phyloP scores from a whole-genome alignment of 2,797 vertebrate species.

The Fundulus diaphanus region DNA sequence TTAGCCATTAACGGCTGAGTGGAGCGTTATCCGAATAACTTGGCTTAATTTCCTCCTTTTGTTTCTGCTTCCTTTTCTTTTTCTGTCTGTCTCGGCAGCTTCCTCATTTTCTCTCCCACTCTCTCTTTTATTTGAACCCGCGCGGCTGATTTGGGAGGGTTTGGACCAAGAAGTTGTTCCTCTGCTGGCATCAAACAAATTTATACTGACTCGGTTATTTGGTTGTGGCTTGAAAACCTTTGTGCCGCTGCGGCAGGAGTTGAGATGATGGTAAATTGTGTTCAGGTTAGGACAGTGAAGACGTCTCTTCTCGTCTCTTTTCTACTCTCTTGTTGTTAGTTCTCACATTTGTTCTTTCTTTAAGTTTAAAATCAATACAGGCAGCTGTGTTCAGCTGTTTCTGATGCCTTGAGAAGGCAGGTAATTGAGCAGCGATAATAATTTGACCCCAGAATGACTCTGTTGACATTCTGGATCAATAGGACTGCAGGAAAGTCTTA shows the following conservation, averaged over 20 bases:
- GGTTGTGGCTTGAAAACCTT: constrained; percentile 53
- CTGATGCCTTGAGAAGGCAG: constrained; percentile 32
- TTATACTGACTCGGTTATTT: constrained; percentile 59
- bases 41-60: constrained; percentile 5
- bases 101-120: no score
- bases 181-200: constrained; percentile 62
- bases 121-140: constrained; percentile 43
- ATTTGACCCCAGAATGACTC: constrained; percentile 43
- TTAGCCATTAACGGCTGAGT: constrained; percentile 15
- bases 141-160: constrained; percentile 40
- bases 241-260: constrained; percentile 35
- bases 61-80: not conserved
- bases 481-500: constrained; percentile 39
- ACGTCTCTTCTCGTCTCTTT: not conserved
- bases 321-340: constrained; percentile 6
- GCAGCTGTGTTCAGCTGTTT: constrained; percentile 32
- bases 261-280: constrained; percentile 40
- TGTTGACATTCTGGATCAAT: constrained; percentile 40
- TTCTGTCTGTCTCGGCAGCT: constrained; percentile 26
- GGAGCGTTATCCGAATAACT: constrained; percentile 9
- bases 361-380: not conserved
- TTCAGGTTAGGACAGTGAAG: constrained; percentile 10
- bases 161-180: constrained; percentile 39
- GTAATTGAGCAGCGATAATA: constrained; percentile 42
- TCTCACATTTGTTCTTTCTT: constrained; percentile 9